Conservation (phyloP, 2,888 invertebrate genomes). For the Drosophila quinaria region DNA sequence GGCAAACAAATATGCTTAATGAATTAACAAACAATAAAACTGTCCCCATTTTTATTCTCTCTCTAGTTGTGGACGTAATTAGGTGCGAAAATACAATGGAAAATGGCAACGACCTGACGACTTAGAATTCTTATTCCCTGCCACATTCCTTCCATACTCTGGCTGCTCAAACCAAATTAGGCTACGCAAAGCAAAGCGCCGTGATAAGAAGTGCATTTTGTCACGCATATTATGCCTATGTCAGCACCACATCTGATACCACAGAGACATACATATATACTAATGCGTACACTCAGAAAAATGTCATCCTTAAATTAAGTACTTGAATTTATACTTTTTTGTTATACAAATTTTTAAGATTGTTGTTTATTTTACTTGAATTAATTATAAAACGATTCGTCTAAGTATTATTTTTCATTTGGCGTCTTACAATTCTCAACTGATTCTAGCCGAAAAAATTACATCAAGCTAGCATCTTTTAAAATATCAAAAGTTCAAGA, state of each 20-base stretch:
- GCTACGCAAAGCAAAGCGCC: conserved; percentile 44
- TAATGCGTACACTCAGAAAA: no score
- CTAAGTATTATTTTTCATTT: no score
- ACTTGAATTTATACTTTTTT: no score
- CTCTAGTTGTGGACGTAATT: conserved; percentile 39
- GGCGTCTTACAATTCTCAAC: no score
- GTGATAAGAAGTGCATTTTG: conserved; percentile 69
- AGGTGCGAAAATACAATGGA: conserved; percentile 61
- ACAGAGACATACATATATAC: neutral
- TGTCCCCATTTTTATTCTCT: neutral
- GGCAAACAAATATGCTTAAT: conserved; percentile 55
- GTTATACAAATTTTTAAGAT: no score
- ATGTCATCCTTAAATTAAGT: no score
- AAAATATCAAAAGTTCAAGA: no score
- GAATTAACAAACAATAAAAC: conserved; percentile 53
- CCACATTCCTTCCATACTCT: neutral
- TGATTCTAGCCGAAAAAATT: no score
- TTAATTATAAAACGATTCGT: no score
- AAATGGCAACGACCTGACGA: conserved; percentile 13
- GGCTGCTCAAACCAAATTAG: conserved; percentile 40
- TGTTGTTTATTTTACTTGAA: no score
- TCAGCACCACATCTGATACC: conserved; percentile 23
- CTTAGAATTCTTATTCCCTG: neutral
- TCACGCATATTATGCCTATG: conserved; percentile 61
- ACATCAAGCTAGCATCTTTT: no score